Conservation (phyloP, 2,888 invertebrate genomes). For the Pyrrhosoma nymphula region DNA sequence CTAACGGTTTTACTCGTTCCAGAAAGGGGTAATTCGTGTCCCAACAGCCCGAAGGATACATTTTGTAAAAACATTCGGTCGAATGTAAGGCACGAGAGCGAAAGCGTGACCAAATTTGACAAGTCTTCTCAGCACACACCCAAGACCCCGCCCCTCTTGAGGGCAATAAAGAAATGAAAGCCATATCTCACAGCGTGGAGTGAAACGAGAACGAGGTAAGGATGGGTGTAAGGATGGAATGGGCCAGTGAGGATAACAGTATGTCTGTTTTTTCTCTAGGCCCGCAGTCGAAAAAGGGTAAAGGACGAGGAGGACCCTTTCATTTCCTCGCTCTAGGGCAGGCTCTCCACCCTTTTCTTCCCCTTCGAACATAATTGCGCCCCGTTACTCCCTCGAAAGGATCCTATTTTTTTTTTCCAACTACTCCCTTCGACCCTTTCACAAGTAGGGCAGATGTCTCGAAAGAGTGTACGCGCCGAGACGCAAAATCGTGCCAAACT, state of each 20-base stretch:
- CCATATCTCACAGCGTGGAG: background rate
- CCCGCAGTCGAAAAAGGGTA: background rate
- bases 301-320: background rate
- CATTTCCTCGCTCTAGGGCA: background rate
- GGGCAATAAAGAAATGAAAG: background rate
- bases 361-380: conserved; percentile 34
- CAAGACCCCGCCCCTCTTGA: background rate
- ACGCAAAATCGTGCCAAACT: conserved; percentile 17
- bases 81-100: background rate
- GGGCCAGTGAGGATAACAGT: background rate
- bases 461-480: background rate
- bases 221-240: background rate
- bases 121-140: background rate
- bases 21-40: background rate
- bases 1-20: background rate
- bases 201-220: background rate
- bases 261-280: background rate
- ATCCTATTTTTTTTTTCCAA: background rate
- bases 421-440: background rate
- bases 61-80: background rate
- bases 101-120: conserved; percentile 19
- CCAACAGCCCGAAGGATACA: background rate
- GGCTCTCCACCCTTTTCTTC: background rate
- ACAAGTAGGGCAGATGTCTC: background rate
- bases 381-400: background rate